A percentile compares a stretch with the other conserved stretches of the same genome.
Evolutionary conservation across 2,113 vertebrate species (phyloP).

Genomic region (Lophochroa leadbeateri): DNA sequence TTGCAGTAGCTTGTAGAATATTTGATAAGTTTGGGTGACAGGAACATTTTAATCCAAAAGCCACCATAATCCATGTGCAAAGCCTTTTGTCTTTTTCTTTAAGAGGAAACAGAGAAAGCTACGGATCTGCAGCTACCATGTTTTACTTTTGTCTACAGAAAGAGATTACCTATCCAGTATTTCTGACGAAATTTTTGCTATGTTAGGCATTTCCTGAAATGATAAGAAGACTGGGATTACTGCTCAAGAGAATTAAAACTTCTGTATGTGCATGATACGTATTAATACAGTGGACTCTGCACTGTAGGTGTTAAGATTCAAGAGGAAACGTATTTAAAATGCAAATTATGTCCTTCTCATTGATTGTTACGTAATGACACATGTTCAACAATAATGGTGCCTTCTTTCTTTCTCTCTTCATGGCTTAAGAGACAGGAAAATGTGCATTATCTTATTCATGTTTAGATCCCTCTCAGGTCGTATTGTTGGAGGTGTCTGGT

Average conservation of each 20-base stretch:
- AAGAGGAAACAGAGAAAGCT: neutral
- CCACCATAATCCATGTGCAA: neutral
- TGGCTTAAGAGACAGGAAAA: slow-evolving; percentile 60
- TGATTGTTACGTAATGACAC: neutral
- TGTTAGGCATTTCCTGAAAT: neutral
- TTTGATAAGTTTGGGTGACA: neutral
- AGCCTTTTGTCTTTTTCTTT: neutral
- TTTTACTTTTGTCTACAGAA: neutral
- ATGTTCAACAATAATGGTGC: neutral
- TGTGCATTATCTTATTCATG: slow-evolving; percentile 71
- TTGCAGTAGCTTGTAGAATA: neutral
- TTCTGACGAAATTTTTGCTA: neutral
- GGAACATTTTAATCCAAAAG: neutral
- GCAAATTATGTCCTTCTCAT: neutral
- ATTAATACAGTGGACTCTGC: neutral
- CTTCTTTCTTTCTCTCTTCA: neutral
- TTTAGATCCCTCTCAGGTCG: slow-evolving; percentile 97
- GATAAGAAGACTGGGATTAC: neutral
- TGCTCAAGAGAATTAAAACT: neutral
- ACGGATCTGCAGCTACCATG: neutral
- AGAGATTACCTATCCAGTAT: neutral
- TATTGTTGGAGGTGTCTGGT: slow-evolving; percentile 98
- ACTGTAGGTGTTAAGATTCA: neutral
- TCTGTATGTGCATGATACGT: neutral
- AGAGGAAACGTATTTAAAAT: neutral